phyloP scores from a whole-genome alignment of 2,888 invertebrate genomes.

The Hesperia comma region DNA sequence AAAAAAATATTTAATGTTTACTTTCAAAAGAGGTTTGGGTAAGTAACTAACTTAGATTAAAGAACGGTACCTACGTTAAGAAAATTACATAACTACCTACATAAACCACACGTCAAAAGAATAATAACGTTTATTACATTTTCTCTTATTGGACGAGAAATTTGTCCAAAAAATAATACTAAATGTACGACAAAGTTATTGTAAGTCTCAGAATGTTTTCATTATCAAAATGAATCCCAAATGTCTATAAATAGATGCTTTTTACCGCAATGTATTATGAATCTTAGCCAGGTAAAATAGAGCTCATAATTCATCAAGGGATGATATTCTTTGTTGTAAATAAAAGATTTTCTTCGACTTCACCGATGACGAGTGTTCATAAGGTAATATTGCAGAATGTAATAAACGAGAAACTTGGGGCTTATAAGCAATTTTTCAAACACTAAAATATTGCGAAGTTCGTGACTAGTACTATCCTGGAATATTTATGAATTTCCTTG shows the following conservation, averaged over 20 bases:
- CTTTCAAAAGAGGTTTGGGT: too few relatives aligned
- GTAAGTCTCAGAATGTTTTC: constrained; percentile 27
- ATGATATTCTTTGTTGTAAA: constrained; percentile 7
- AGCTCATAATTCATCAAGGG: background rate
- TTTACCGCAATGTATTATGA: background rate
- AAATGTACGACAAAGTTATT: constrained; percentile 23
- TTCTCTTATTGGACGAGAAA: constrained; percentile 13
- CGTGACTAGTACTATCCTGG: too few relatives aligned
- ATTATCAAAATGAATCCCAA: constrained; percentile 26
- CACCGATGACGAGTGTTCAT: constrained; percentile 29
- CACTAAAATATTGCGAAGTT: constrained; percentile 5
- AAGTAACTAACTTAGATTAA: too few relatives aligned
- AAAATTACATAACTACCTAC: too few relatives aligned
- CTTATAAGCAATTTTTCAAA: constrained; percentile 24
- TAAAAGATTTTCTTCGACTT: constrained; percentile 25
- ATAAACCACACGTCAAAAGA: too few relatives aligned
- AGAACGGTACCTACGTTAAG: too few relatives aligned
- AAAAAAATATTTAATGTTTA: too few relatives aligned
- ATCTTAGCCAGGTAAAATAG: background rate
- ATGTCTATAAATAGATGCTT: constrained; percentile 7
- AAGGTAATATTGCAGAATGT: constrained; percentile 23
- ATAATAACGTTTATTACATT: background rate
- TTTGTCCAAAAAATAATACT: constrained; percentile 23
- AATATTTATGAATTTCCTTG: too few relatives aligned
- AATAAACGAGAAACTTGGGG: constrained; percentile 22